These are phyloP conservation scores for Crypturellus undulatus DNA, from an alignment of 2,113 vertebrate genomes.

Conservation along the genomic window DNA sequence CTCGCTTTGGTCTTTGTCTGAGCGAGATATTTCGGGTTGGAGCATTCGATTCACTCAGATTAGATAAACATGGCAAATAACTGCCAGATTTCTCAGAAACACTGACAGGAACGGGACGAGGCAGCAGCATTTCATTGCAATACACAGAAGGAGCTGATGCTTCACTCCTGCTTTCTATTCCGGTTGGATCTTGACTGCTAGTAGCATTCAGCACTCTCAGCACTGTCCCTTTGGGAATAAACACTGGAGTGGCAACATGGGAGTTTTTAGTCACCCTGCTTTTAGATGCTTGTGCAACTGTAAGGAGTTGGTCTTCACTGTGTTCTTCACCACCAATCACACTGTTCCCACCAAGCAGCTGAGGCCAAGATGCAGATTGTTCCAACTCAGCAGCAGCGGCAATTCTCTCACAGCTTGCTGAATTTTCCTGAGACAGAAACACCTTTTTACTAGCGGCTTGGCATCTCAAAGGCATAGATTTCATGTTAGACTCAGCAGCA, in stretches of 20 bases:
- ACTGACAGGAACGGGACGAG: constrained; percentile 54
- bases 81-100: constrained; percentile 7
- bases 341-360: not conserved
- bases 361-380: not conserved
- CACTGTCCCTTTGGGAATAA: constrained; percentile 82
- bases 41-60: not conserved
- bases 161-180: not conserved
- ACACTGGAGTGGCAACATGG: constrained; percentile 68
- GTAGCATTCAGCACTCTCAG: constrained; percentile 76
- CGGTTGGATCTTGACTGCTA: constrained; percentile 1
- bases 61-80: not conserved
- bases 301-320: not conserved
- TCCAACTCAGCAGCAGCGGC: not conserved
- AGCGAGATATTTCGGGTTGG: constrained; percentile 1
- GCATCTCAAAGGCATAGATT: constrained; percentile 43
- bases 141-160: not conserved
- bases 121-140: constrained; percentile 58
- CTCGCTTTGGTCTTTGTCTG: constrained; percentile 64
- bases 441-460: constrained; percentile 23
- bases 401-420: not conserved
- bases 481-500: constrained; percentile 68
- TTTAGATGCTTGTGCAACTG: constrained; percentile 30
- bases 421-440: not conserved
- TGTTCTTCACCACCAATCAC: not conserved
- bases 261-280: constrained; percentile 55